Base-by-base conservation (phyloP, 2,797 vertebrate species). In the Sebastes trivittatus region DNA sequence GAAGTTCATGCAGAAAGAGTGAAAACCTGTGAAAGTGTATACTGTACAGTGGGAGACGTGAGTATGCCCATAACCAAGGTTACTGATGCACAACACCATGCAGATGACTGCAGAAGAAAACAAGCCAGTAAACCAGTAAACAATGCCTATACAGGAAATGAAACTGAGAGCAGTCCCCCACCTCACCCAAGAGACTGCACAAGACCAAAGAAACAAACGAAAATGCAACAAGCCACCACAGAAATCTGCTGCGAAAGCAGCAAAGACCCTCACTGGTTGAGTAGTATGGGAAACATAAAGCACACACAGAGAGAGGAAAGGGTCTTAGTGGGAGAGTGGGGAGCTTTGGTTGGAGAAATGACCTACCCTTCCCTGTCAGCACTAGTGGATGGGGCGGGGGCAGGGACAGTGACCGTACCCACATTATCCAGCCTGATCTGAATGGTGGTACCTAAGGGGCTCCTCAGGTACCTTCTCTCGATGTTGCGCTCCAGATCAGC, bases 371-470 rank as follows among this genome's bases (percentile, higher is more conserved):
- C 98, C 98, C 98, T 98, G 98, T 99, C 98, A 98, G 97, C 97
- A 97, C 97, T 99, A 98, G 98, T 93, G 97, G 98, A 99, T 98
- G 98, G 98, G 97, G 98, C 97, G 97, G 98, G 98, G 97, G 98
- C 98, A 96, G 98, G 98, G 96, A 99, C 98, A 97, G 98, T 99
- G 98, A 99, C 98, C 97, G 98, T 99, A 97, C 98, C 98, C 97
- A 99, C 98, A 99, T 99, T 99, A 98, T 99, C 98, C 98, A 99
- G 97, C 97, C 98, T 99, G 98, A 99, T 99, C 98, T 99, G 98
- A 98, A 99, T 98, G 97, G 98, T 99, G 97, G 97, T 99, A 97
- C 98, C 98, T 99, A 99, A 98, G 96, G 98, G 98, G 97, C 98
- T 99, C 98, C 98, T 98, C 98, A 99, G 98, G 97, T 99, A 99